Base-by-base conservation (phyloP, 2,113 vertebrate species). In the Aleadryas rufinucha region DNA sequence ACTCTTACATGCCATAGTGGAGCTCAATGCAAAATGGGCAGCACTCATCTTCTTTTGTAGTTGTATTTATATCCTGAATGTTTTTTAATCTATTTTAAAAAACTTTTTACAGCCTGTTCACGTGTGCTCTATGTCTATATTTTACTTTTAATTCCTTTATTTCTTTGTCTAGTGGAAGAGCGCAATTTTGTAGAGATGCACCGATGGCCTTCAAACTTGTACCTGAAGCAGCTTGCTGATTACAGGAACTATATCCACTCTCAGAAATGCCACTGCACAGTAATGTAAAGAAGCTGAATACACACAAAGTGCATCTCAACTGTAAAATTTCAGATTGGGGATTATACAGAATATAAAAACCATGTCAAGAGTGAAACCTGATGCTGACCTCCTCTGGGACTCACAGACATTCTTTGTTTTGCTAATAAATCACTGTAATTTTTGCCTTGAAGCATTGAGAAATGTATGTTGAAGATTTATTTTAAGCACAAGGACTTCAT, bases 201-300 rank as follows among this genome's bases (percentile, higher is more conserved):
- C 77, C 98, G 99, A 54, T 99, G 99, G 99, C 99, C 99, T 2
- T 99, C 99, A 63, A 98, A 98, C 85, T 89, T 98, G 53, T 99
- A 99, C 97, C 98, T 99, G 97, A 99, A 99, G 98, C 99, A 99
- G 97, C 99, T 99, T 83, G 99, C 98, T 6, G 99, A 99, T 63
- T 99, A 99, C 97, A 99, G 99, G 95, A 98, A 98, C 85, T 98
- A 99, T 14, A 96, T 99, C 91, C 99, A 99, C 94, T 98, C 99
- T 31, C 99, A 98, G 96, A 99, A 99, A 89, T 98, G 98, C 45
- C 98, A 99, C 60, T 99, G 99, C 94, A 65, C 87, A 42, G 96
- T 99, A 53, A 99, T 99, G 99, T 99, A 97, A 99, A 84, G 86
- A 92, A 81, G 35, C 56, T 45, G 81, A 47, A 17, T 87, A 30